Percentiles rank a stretch among this genome's conserved stretches.
Conservation (phyloP, 2,113 vertebrate genomes). For the Oreochromis aureus region DNA sequence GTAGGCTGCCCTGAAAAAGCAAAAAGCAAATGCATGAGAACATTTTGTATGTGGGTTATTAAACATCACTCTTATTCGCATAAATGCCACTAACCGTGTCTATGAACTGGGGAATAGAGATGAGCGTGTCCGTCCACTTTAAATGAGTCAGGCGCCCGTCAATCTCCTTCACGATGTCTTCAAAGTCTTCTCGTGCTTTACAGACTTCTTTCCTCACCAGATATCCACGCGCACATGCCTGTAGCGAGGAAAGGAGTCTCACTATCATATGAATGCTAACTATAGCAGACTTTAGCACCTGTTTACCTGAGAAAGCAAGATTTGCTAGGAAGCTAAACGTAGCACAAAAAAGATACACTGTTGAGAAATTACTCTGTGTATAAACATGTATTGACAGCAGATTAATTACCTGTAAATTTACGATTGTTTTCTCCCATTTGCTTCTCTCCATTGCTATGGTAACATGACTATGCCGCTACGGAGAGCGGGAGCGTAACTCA, state of each 20-base stretch:
- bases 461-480: not conserved
- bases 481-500: constrained; percentile 39
- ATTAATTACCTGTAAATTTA: constrained; percentile 54
- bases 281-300: not conserved
- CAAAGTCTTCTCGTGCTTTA: constrained; percentile 73
- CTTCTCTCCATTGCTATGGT: constrained; percentile 58
- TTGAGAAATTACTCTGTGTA: accelerated
- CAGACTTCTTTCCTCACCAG: constrained; percentile 72
- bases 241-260: not conserved
- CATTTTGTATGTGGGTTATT: not conserved
- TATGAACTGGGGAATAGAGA: constrained; percentile 74
- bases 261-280: not conserved
- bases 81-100: constrained; percentile 47
- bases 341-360: not conserved
- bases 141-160: constrained; percentile 75
- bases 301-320: not conserved
- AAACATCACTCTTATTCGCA: not conserved
- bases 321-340: not conserved
- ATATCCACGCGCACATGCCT: constrained; percentile 80
- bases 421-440: constrained; percentile 12
- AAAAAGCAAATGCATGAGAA: not conserved
- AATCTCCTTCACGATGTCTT: constrained; percentile 77
- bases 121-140: constrained; percentile 64
- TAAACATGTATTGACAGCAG: not conserved
- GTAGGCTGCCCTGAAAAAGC: not conserved